phyloP scores from a whole-genome alignment of 2,113 vertebrate species.

The Coptodon rendalli region DNA sequence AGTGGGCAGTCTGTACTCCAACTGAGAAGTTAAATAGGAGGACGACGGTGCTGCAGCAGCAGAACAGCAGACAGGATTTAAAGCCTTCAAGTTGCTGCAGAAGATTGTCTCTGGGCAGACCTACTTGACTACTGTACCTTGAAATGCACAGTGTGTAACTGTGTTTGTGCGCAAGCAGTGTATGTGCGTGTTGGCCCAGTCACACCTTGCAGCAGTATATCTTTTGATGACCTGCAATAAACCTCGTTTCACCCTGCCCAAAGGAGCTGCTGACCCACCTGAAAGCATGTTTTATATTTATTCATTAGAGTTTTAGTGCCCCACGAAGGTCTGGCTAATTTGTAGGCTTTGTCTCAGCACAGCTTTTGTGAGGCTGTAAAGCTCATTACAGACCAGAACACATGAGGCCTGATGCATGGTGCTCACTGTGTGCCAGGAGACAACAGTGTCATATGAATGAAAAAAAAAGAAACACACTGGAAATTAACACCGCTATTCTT shows the following conservation, averaged over 20 bases:
- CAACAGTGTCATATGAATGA: neutral
- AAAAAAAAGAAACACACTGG: neutral
- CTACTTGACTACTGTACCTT: slow-evolving; percentile 19
- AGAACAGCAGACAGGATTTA: slow-evolving; percentile 15
- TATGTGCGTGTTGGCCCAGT: neutral
- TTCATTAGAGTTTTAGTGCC: neutral
- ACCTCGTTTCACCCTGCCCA: neutral
- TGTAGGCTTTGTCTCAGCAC: neutral
- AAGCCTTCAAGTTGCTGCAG: neutral
- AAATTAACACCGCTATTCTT: neutral
- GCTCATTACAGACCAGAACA: neutral
- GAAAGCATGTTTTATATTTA: neutral
- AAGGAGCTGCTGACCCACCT: slow-evolving; percentile 19
- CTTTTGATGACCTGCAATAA: neutral
- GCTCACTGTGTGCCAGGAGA: neutral
- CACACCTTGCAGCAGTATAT: neutral
- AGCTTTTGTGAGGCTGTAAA: neutral
- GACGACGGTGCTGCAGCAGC: slow-evolving; percentile 17
- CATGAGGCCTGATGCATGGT: neutral
- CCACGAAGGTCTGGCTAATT: neutral
- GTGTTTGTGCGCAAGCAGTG: neutral
- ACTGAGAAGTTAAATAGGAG: slow-evolving; percentile 28
- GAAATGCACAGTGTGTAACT: neutral
- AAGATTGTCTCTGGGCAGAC: slow-evolving; percentile 15
- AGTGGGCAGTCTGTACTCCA: slow-evolving; percentile 45